Base-by-base conservation (phyloP, 2,888 invertebrate genomes). In the Cantharis nigra region DNA sequence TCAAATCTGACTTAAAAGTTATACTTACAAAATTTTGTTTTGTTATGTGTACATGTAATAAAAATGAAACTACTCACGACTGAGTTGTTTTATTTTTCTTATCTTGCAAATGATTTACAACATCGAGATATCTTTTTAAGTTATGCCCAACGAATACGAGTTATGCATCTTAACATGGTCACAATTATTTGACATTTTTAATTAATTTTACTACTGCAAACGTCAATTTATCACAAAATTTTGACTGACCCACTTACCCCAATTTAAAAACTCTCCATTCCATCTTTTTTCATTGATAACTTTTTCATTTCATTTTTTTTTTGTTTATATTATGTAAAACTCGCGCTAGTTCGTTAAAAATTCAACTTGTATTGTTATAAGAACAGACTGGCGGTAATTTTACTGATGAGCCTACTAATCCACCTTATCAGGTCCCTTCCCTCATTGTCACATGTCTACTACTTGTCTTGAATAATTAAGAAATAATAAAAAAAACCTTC, bases 101-200 rank as follows among this genome's bases (percentile, higher is more conserved):
- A 78, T 78, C 78, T 78, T 64, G 20, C 63, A 72, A 72, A 78
- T 78, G 78, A 78, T 78, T 78, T 78, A 78, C 75, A 72, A 75
- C 75, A 75, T 30, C 70, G 70, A 75, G 65, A 75, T 78, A 78
- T 78, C 77, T 77, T 23, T 63, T 67, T 67, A 67, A 67, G 65
- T 67, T 67, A 23, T 74, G 33, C 63, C 72, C 69, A 69, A 77
- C 62, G 71, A 77, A 76, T 67, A 77, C 69, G 64, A 74, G 33
- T 69, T 70, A 62, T 70, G 63, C 65, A 76, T 72, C 70, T 76
- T 76, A 72, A 70, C n/a, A 23, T 67, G 20, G 65, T 23, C 65
- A 67, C 65, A 67, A 67, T 67, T 67, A 67, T 67, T 26, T 67
- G 49, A 49, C 49, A 49, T 49, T 49, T 49, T 49, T 49, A 49